Conservation (phyloP, 2,113 vertebrate genomes). For the Monopterus albus region DNA sequence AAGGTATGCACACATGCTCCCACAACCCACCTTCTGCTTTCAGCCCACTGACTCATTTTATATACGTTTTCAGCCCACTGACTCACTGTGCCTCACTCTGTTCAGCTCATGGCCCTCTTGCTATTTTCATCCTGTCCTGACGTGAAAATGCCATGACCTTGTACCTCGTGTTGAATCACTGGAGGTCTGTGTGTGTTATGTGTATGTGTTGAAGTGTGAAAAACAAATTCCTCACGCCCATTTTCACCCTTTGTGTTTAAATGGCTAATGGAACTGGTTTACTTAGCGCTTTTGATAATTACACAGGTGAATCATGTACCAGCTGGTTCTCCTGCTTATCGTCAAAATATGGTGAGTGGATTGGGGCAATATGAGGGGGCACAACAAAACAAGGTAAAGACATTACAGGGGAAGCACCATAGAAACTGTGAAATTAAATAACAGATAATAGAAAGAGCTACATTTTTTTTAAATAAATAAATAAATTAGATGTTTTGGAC, state of each 20-base stretch:
- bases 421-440: not conserved
- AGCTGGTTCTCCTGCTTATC: constrained; percentile 8
- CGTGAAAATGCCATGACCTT: constrained; percentile 72
- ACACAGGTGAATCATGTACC: not conserved
- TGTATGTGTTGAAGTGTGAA: constrained; percentile 41
- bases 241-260: constrained; percentile 16
- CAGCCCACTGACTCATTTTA: constrained; percentile 68
- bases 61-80: constrained; percentile 72
- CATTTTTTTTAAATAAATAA: too few species aligned
- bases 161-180: constrained; percentile 56
- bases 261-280: constrained; percentile 25
- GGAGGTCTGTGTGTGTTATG: constrained; percentile 31
- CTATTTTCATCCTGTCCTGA: constrained; percentile 70
- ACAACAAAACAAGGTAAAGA: not conserved
- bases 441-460: too few species aligned
- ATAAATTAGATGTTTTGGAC: too few species aligned
- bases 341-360: not conserved
- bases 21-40: constrained; percentile 52
- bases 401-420: not conserved
- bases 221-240: constrained; percentile 23
- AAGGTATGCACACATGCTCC: constrained; percentile 8
- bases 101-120: constrained; percentile 70
- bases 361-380: too few species aligned
- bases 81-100: constrained; percentile 71
- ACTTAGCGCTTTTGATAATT: constrained; percentile 7